phyloP scores from a whole-genome alignment of 2,113 vertebrate genomes.

The Girardinichthys multiradiatus region DNA sequence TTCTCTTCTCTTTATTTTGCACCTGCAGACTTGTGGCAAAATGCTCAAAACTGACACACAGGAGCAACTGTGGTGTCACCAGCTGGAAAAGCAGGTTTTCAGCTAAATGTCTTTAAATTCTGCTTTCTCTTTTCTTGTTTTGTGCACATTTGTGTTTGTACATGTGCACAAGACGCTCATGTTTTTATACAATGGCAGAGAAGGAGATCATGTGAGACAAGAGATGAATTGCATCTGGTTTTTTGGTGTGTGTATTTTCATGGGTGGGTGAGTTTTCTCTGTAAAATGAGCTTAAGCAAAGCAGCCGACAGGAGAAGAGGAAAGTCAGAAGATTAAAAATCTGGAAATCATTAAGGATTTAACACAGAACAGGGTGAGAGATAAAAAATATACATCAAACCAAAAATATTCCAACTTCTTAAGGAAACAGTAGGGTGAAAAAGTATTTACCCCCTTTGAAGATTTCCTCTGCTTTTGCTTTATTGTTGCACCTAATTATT shows the following conservation, averaged over 20 bases:
- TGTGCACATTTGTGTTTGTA: not conserved
- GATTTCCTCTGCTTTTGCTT: too few relatives aligned
- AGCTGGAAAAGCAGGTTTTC: not conserved
- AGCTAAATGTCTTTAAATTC: not conserved
- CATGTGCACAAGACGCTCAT: not conserved
- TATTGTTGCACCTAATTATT: too few relatives aligned
- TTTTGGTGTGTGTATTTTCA: slow-evolving; percentile 14
- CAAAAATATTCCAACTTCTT: too few relatives aligned
- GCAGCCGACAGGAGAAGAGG: slow-evolving; percentile 28
- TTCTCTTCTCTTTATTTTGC: slow-evolving; percentile 49
- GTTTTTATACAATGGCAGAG: slow-evolving; percentile 11
- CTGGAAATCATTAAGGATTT: slow-evolving; percentile 31
- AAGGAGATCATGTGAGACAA: not conserved
- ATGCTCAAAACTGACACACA: not conserved
- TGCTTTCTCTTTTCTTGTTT: not conserved
- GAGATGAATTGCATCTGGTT: slow-evolving; percentile 31
- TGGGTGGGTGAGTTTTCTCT: slow-evolving; percentile 26
- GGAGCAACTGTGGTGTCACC: slow-evolving; percentile 7
- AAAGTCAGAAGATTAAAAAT: slow-evolving; percentile 44
- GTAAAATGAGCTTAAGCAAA: slow-evolving; percentile 60
- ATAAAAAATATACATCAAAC: slow-evolving; percentile 20
- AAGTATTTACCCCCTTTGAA: too few relatives aligned
- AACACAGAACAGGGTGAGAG: slow-evolving; percentile 22
- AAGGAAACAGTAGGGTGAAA: too few relatives aligned
- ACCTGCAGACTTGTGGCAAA: slow-evolving; percentile 54